phyloP scores from a whole-genome alignment of 2,797 vertebrate genomes.

The Lutjanus campechanus region DNA sequence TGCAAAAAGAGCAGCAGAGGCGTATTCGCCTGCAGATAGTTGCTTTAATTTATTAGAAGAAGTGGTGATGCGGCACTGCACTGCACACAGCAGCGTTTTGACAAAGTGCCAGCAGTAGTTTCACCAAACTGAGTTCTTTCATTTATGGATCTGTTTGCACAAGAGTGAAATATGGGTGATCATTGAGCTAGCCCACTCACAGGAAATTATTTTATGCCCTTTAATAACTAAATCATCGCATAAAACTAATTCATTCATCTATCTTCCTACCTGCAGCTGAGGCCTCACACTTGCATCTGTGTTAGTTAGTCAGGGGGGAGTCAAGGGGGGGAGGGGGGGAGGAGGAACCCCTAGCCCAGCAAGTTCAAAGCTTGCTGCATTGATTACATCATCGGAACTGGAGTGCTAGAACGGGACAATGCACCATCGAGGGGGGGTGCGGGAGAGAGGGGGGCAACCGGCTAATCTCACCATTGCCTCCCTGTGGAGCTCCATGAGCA shows the following conservation, averaged over 20 bases:
- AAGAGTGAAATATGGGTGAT: slow-evolving; percentile 41
- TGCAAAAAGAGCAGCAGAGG: slow-evolving; percentile 44
- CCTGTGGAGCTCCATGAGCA: slow-evolving; percentile 59
- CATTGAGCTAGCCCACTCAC: slow-evolving; percentile 18
- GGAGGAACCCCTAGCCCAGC: slow-evolving; percentile 79
- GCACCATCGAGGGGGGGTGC: slow-evolving; percentile 77
- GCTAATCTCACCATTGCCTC: slow-evolving; percentile 75
- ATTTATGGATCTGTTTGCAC: slow-evolving; percentile 48
- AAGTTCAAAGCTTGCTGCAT: slow-evolving; percentile 90
- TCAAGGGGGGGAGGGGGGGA: slow-evolving; percentile 26
- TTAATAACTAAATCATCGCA: slow-evolving; percentile 35
- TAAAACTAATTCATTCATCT: slow-evolving; percentile 48
- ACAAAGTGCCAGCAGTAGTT: slow-evolving; percentile 55
- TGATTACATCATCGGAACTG: slow-evolving; percentile 89
- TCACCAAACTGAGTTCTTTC: slow-evolving; percentile 42
- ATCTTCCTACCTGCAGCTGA: slow-evolving; percentile 52
- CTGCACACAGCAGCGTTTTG: slow-evolving; percentile 51
- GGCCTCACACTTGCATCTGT: slow-evolving; percentile 64
- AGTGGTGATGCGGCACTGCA: slow-evolving; percentile 68
- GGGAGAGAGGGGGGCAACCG: slow-evolving; percentile 36
- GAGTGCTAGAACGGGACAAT: slow-evolving; percentile 87
- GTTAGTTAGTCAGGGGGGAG: slow-evolving; percentile 36
- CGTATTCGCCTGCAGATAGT: slow-evolving; percentile 51
- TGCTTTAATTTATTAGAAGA: slow-evolving; percentile 67
- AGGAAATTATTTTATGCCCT: slow-evolving; percentile 45